These are phyloP conservation scores for Cerastis leucographa DNA, from an alignment of 2,888 invertebrate species.

Conservation along the genomic window DNA sequence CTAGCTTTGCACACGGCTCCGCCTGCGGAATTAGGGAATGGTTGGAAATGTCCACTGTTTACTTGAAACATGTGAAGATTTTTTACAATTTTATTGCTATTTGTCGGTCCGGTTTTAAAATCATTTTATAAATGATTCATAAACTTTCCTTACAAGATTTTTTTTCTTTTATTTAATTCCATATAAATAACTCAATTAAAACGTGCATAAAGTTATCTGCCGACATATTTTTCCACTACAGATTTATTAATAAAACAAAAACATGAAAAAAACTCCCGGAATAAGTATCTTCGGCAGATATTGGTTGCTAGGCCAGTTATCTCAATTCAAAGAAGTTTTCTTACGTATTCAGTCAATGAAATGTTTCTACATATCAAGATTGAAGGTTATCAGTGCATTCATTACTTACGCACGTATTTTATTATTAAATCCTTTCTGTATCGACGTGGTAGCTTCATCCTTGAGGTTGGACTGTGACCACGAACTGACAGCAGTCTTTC, in stretches of 20 bases:
- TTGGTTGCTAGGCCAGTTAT: slow-evolving; percentile 42
- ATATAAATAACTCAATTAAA: background rate
- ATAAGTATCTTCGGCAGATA: slow-evolving; percentile 8
- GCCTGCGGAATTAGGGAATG: slow-evolving; percentile 40
- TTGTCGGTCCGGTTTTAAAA: slow-evolving; percentile 16
- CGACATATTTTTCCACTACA: slow-evolving; percentile 28
- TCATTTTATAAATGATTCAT: background rate
- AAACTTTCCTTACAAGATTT: background rate
- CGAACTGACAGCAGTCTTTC: background rate
- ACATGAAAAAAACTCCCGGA: background rate
- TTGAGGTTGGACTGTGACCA: background rate
- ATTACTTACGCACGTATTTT: background rate
- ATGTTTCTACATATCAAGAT: background rate
- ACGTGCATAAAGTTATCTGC: slow-evolving; percentile 10
- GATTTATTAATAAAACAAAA: slow-evolving; percentile 21
- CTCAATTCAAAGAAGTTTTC: slow-evolving; percentile 3
- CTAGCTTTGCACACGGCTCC: slow-evolving; percentile 63
- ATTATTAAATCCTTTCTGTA: slow-evolving; percentile 11
- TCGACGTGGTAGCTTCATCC: background rate
- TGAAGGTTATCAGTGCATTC: slow-evolving; percentile 40
- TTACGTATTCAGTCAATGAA: slow-evolving; percentile 30
- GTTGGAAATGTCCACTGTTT: slow-evolving; percentile 34
- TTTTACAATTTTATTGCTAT: slow-evolving; percentile 5
- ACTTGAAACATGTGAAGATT: slow-evolving; percentile 14
- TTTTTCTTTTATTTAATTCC: too few species aligned